phyloP scores from a whole-genome alignment of 2,888 invertebrate species.

The Acronicta aceris region DNA sequence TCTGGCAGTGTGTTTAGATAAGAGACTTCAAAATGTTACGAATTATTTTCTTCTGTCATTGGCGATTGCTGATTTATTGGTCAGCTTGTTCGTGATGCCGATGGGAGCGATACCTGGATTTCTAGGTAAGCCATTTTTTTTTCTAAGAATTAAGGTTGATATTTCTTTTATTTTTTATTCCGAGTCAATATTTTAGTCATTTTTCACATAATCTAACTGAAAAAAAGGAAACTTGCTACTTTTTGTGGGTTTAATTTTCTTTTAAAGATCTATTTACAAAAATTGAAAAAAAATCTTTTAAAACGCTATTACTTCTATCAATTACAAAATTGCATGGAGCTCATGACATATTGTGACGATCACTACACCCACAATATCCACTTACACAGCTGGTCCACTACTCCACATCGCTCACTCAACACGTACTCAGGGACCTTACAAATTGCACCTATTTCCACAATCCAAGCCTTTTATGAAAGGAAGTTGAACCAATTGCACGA shows the following conservation, averaged over 20 bases:
- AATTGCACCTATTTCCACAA: slow-evolving; percentile 46
- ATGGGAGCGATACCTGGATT: slow-evolving; percentile 98
- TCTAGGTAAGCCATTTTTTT: slow-evolving; percentile 92
- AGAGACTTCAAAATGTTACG: slow-evolving; percentile 97
- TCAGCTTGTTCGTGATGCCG: slow-evolving; percentile 98
- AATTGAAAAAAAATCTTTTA: too few relatives aligned
- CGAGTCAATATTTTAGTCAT: too few relatives aligned
- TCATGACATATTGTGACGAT: slow-evolving; percentile 7
- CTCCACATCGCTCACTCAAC: slow-evolving; percentile 28
- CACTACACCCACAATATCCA: slow-evolving; percentile 16
- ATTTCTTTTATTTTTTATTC: too few relatives aligned
- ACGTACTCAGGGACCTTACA: slow-evolving; percentile 25
- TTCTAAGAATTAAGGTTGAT: too few relatives aligned
- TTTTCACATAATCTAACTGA: too few relatives aligned
- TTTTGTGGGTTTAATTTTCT: too few relatives aligned
- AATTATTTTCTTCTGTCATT: slow-evolving; percentile 98
- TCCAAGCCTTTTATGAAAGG: slow-evolving; percentile 45
- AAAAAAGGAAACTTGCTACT: too few relatives aligned
- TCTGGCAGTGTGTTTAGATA: slow-evolving; percentile 96
- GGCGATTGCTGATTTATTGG: slow-evolving; percentile 97
- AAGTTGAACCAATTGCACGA: slow-evolving; percentile 51
- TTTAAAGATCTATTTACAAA: too few relatives aligned
- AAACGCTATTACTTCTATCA: too few relatives aligned
- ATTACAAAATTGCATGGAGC: slow-evolving; percentile 22
- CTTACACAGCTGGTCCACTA: slow-evolving; percentile 24